These are phyloP conservation scores for Coremacera marginata DNA, from an alignment of 2,888 invertebrate genomes.

Conservation along the genomic window DNA sequence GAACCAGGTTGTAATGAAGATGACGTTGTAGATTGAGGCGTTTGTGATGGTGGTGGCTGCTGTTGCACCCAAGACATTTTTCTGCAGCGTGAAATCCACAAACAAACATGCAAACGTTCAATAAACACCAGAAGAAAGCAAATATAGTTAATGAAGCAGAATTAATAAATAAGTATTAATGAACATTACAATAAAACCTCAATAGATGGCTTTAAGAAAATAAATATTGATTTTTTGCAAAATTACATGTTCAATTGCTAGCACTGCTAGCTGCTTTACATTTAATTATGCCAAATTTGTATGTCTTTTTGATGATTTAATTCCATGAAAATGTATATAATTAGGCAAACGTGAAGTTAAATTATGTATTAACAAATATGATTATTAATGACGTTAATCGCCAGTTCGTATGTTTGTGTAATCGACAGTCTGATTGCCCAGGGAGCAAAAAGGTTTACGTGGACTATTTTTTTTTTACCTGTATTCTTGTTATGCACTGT, in stretches of 20 bases:
- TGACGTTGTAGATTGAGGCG: conserved; percentile 32
- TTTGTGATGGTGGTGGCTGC: conserved; percentile 41
- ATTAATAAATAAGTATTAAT: background rate
- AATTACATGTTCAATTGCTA: too few species aligned
- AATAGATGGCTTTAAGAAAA: too few species aligned
- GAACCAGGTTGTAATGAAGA: conserved; percentile 7
- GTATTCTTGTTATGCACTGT: background rate
- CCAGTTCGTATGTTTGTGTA: background rate
- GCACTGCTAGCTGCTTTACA: too few species aligned
- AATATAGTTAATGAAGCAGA: background rate
- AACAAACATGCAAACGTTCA: background rate
- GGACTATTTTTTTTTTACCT: conserved; percentile 50
- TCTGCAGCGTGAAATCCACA: conserved; percentile 4
- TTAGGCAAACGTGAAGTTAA: too few species aligned
- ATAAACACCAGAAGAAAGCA: background rate
- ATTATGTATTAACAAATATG: background rate
- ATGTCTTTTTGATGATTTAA: too few species aligned
- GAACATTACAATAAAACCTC: too few species aligned
- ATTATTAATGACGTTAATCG: conserved; percentile 29
- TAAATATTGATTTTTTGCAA: too few species aligned
- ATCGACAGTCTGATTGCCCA: background rate
- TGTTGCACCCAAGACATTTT: conserved; percentile 57
- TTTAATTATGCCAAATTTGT: too few species aligned
- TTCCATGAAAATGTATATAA: too few species aligned
- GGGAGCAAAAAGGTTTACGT: conserved; percentile 62